Conservation (phyloP, 2,113 vertebrate genomes). For the Trochalopteron elliotii region DNA sequence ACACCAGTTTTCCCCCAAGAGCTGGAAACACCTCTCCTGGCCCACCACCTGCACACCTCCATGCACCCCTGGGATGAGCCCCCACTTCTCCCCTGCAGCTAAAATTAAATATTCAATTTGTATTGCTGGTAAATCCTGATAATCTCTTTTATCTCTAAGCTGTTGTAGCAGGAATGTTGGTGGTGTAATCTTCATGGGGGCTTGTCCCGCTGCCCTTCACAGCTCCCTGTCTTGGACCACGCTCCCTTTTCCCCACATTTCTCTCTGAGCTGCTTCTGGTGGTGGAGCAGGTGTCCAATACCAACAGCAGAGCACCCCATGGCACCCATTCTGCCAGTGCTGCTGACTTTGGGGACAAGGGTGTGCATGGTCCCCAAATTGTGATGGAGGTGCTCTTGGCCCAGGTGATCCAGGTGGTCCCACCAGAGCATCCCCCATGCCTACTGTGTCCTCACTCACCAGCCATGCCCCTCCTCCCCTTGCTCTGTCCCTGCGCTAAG, state of each 20-base stretch:
- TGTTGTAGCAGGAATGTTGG: neutral
- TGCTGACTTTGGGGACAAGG: rapidly evolving
- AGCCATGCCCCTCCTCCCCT: rapidly evolving
- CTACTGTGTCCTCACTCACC: rapidly evolving
- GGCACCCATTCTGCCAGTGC: rapidly evolving
- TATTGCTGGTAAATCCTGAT: conserved; percentile 53
- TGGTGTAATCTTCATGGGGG: conserved; percentile 12
- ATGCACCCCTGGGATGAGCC: neutral
- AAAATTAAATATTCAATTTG: conserved; percentile 54
- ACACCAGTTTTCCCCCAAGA: rapidly evolving
- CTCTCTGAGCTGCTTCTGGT: neutral
- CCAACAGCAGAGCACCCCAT: neutral
- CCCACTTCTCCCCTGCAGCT: neutral
- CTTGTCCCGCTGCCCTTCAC: neutral
- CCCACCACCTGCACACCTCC: neutral
- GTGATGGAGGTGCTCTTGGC: neutral
- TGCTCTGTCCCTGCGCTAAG: neutral
- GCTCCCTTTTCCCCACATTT: neutral
- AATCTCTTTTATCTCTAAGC: conserved; percentile 60
- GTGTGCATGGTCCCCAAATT: rapidly evolving
- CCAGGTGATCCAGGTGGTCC: neutral
- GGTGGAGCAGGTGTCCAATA: rapidly evolving
- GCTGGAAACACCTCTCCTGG: rapidly evolving
- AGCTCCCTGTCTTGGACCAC: neutral
- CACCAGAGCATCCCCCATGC: neutral